phyloP scores from a whole-genome alignment of 2,797 vertebrate species.

The Pipistrellus pipistrellus region DNA sequence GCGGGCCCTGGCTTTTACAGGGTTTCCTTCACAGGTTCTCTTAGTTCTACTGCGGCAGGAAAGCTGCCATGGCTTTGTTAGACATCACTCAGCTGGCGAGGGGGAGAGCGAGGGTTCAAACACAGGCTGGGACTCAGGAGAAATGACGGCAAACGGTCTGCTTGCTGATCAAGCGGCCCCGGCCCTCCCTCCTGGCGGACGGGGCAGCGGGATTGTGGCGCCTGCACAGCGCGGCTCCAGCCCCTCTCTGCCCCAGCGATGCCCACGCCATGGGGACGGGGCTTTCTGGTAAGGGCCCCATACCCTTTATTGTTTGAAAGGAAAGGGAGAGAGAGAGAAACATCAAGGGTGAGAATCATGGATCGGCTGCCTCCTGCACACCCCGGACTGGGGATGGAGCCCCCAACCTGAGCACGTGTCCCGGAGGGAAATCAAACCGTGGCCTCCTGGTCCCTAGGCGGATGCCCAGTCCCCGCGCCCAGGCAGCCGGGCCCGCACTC shows the following conservation, averaged over 20 bases:
- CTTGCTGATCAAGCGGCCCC: neutral
- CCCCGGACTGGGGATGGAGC: too few relatives aligned
- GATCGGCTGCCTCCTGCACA: too few relatives aligned
- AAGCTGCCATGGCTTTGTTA: conserved; percentile 43
- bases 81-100: conserved; percentile 64
- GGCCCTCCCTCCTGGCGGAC: neutral
- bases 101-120: neutral
- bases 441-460: too few relatives aligned
- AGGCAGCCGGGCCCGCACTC: neutral
- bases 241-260: neutral
- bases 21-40: neutral
- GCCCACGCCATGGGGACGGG: neutral
- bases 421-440: too few relatives aligned
- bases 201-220: too few relatives aligned
- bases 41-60: neutral
- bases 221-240: neutral
- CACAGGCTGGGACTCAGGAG: neutral
- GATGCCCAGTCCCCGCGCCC: too few relatives aligned
- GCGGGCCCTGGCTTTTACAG: neutral
- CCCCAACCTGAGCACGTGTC: too few relatives aligned
- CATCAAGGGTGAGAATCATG: too few relatives aligned
- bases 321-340: too few relatives aligned
- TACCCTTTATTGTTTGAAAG: too few relatives aligned
- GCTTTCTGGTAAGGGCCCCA: neutral
- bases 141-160: neutral